These are phyloP conservation scores for Helicoverpa zea DNA, from an alignment of 1,140 invertebrate genomes.

Conservation along the genomic window DNA sequence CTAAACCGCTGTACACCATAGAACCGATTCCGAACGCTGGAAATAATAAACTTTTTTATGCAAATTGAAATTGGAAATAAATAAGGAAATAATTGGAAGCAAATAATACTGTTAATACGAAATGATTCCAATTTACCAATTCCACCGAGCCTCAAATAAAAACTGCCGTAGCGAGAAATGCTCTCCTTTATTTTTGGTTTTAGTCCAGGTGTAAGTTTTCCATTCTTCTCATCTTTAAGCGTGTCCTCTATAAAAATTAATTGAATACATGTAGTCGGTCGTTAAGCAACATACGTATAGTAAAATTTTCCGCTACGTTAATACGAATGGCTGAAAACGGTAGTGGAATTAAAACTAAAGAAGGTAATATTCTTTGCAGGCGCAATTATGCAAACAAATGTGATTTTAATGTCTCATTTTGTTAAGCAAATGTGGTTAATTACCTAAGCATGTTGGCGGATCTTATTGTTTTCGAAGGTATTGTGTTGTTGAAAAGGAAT, in stretches of 20 bases:
- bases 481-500: constrained; percentile 55
- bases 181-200: constrained; percentile 80
- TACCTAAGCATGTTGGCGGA: constrained; percentile 64
- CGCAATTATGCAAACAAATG: constrained; percentile 85
- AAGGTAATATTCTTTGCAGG: constrained; percentile 77
- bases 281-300: constrained; percentile 57
- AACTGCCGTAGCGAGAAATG: constrained; percentile 89
- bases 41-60: constrained; percentile 38
- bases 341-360: constrained; percentile 79
- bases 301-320: constrained; percentile 68
- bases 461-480: constrained; percentile 57
- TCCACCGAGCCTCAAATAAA: constrained; percentile 93
- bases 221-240: constrained; percentile 76
- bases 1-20: constrained; percentile 91
- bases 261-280: constrained; percentile 26
- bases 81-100: too few relatives aligned
- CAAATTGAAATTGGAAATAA: neutral
- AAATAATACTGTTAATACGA: constrained; percentile 39
- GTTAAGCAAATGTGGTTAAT: constrained; percentile 83
- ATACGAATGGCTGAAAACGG: constrained; percentile 75
- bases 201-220: constrained; percentile 70
- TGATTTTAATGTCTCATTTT: constrained; percentile 85
- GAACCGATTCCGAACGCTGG: constrained; percentile 91
- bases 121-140: constrained; percentile 86
- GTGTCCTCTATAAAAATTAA: constrained; percentile 64